A percentile compares a stretch with the other conserved stretches of the same genome.
These are phyloP conservation scores for Pachypanchax playfairii DNA, from an alignment of 2,113 vertebrate genomes.

Conservation along the genomic window DNA sequence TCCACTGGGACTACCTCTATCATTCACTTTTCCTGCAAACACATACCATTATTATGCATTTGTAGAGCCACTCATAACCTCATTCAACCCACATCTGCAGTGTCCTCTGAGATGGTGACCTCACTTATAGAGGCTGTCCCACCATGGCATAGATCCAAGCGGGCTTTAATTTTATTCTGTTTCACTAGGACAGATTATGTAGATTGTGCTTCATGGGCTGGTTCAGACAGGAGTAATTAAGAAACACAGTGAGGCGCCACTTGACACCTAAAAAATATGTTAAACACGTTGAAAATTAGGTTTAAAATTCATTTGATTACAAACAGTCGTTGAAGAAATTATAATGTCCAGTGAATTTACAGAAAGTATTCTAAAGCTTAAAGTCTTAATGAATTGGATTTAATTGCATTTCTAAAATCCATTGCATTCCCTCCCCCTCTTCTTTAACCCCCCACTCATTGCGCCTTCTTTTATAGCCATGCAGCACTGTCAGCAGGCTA, in stretches of 20 bases:
- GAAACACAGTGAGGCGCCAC: not conserved
- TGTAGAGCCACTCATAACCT: constrained; percentile 10
- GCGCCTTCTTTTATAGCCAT: constrained; percentile 13
- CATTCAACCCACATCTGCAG: constrained; percentile 41
- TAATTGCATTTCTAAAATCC: too few relatives aligned
- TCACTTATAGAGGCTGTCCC: constrained; percentile 35
- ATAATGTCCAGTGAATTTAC: too few relatives aligned
- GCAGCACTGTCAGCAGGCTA: constrained; percentile 45
- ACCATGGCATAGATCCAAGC: constrained; percentile 28
- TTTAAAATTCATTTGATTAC: not conserved
- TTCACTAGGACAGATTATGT: constrained; percentile 4
- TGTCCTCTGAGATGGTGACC: constrained; percentile 41
- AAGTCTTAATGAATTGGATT: too few relatives aligned
- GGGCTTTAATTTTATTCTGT: constrained; percentile 21
- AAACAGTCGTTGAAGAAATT: too few relatives aligned
- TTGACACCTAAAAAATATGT: not conserved
- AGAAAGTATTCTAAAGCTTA: too few relatives aligned
- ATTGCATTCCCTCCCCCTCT: not conserved
- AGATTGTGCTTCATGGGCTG: not conserved
- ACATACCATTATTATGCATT: not conserved
- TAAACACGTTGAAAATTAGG: not conserved
- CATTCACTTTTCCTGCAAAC: not conserved
- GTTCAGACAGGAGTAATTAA: not conserved
- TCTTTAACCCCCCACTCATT: constrained; percentile 24
- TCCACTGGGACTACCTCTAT: not conserved